Conservation (phyloP, 2,113 vertebrate genomes). For the Crotophaga sulcirostris region DNA sequence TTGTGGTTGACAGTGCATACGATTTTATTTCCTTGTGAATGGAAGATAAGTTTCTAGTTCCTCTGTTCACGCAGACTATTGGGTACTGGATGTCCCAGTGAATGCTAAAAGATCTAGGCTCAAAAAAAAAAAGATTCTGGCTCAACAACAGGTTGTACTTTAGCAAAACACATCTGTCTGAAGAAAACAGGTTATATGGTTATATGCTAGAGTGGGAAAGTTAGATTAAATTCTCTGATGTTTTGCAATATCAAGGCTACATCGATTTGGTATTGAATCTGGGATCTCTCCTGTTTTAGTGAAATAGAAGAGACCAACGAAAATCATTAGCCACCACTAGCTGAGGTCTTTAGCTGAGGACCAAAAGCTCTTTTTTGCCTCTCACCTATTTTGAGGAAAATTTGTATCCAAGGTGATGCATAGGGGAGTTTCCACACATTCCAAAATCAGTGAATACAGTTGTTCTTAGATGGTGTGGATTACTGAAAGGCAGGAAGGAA, state of each 20-base stretch:
- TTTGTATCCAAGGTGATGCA: not conserved
- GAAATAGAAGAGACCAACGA: not conserved
- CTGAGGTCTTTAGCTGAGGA: not conserved
- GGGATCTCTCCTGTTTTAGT: not conserved
- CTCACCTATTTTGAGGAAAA: not conserved
- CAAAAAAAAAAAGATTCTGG: not conserved
- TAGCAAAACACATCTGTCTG: not conserved
- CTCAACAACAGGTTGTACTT: not conserved
- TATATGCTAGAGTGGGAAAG: rapidly evolving
- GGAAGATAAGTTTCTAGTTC: not conserved
- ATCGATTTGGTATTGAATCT: not conserved
- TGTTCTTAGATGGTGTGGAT: not conserved
- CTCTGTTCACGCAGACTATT: not conserved
- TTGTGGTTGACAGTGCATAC: not conserved
- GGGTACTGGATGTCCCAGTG: not conserved
- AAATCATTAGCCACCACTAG: not conserved
- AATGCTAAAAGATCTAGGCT: not conserved
- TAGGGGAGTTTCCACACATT: not conserved
- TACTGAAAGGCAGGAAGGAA: not conserved
- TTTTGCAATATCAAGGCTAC: not conserved
- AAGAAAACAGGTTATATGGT: not conserved
- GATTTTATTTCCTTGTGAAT: not conserved
- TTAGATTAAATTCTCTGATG: not conserved
- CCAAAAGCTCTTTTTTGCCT: not conserved
- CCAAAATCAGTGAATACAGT: not conserved